Conservation (phyloP, 1,140 invertebrate genomes). For the Dreissena rostriformis region DNA sequence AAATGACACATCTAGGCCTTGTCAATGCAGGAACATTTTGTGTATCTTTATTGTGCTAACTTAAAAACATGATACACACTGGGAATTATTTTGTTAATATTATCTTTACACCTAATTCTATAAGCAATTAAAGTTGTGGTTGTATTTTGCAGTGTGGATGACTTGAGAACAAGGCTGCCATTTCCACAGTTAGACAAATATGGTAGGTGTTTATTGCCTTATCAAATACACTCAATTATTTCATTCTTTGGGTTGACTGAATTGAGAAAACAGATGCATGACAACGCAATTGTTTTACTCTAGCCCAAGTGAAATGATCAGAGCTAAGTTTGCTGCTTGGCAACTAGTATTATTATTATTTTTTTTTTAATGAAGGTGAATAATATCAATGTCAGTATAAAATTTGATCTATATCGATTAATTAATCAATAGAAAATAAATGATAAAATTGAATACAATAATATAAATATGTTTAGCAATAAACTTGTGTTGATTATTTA, state of each 20-base stretch:
- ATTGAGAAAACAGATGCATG: background rate
- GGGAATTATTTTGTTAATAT: background rate
- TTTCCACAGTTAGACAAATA: conserved; percentile 77
- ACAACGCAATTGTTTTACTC: background rate
- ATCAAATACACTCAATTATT: no score
- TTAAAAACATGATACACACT: no score
- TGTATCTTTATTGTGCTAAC: no score
- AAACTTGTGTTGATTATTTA: no score
- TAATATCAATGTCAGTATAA: background rate
- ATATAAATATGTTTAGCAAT: no score
- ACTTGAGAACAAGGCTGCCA: conserved; percentile 67
- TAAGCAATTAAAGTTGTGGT: background rate
- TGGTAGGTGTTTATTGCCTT: conserved; percentile 58
- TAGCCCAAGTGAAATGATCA: background rate
- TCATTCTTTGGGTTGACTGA: background rate
- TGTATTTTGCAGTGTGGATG: conserved; percentile 63
- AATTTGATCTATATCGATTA: background rate
- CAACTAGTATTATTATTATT: no score
- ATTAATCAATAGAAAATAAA: background rate
- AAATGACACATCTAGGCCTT: no score
- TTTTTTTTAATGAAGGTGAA: background rate
- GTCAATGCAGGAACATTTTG: no score
- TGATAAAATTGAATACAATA: no score
- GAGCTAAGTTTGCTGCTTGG: background rate
- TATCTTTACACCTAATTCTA: background rate